These are phyloP conservation scores for Gila orcuttii DNA, from an alignment of 2,113 vertebrate genomes.

Conservation along the genomic window DNA sequence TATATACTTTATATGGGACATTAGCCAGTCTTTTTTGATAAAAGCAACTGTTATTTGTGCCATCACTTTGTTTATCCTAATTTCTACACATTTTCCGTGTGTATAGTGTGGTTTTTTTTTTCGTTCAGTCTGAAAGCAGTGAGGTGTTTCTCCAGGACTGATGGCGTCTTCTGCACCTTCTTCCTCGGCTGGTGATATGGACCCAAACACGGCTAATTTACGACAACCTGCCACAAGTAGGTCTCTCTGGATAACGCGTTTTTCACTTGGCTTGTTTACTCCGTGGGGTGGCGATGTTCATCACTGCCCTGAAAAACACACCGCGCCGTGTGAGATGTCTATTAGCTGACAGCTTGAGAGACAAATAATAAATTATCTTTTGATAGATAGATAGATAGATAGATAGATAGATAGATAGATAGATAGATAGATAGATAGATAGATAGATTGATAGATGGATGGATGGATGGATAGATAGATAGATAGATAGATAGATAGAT, in stretches of 20 bases:
- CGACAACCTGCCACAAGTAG: conserved; percentile 94
- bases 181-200: conserved; percentile 85
- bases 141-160: conserved; percentile 47
- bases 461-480: conserved; percentile 8
- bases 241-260: conserved; percentile 60
- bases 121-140: conserved; percentile 25
- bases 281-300: conserved; percentile 40
- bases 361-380: conserved; percentile 8
- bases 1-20: background rate
- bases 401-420: conserved; percentile 42
- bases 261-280: conserved; percentile 36
- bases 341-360: conserved; percentile 33
- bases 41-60: background rate
- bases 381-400: conserved; percentile 10
- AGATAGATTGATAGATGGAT: conserved; percentile 40
- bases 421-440: conserved; percentile 45
- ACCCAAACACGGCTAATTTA: conserved; percentile 88
- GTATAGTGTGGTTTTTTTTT: background rate
- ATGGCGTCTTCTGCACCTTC: conserved; percentile 94
- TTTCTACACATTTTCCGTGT: conserved; percentile 56
- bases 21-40: background rate
- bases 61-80: conserved; percentile 2
- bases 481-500: conserved; percentile 40
- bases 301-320: conserved; percentile 48
- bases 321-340: conserved; percentile 35